Base-by-base conservation (phyloP, 2,888 invertebrate genomes). In the Carabus problematicus region DNA sequence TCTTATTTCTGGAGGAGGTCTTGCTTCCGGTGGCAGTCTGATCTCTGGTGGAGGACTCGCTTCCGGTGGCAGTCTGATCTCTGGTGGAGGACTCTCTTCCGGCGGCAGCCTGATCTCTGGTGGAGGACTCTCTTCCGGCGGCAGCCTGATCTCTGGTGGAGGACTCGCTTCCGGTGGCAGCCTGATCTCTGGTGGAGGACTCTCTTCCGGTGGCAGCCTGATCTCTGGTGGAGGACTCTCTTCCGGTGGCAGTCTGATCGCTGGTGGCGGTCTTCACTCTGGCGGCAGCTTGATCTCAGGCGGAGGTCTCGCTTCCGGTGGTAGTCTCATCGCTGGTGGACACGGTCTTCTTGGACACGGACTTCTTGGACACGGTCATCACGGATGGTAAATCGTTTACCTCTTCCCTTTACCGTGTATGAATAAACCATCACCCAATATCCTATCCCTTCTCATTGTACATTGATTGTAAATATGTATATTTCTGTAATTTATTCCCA, bases 381-480 rank as follows among this genome's bases (percentile, higher is more conserved):
- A 29, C 29, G 69, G 69, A 29, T 69, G 69, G 69, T 69, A 69
- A 56, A 54, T 40, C 19, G 19, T 29, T 39, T 29, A n/a, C n/a
- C 60, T 42, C 52, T 60, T 54, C 49, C 52, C 47, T 49, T 40
- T 40, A 47, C 42, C 56, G 19, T 40, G 9, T 52, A 11, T 12
- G 45, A 11, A 45, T 29, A 29, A 29, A 11, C 12, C n/a, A 45
- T 45, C 12, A 29, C 56, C 40, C 29, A 18, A 12, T 19, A 12
- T 29, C 56, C 56, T 39, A 19, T 39, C 29, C 40, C 11, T 11
- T 54, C 1, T 54, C 39, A 14, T 67, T 67, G 60, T 67, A 67
- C 43, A 67, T 60, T 60, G 56, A 19, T 60, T 67, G 67, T 67
- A 67, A 67, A 67, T 67, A 67, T 67, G 63, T 64, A 42, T 59